Evolutionary conservation across 2,888 invertebrate species (phyloP).

Genomic region (Cosmorhoe ocellata): DNA sequence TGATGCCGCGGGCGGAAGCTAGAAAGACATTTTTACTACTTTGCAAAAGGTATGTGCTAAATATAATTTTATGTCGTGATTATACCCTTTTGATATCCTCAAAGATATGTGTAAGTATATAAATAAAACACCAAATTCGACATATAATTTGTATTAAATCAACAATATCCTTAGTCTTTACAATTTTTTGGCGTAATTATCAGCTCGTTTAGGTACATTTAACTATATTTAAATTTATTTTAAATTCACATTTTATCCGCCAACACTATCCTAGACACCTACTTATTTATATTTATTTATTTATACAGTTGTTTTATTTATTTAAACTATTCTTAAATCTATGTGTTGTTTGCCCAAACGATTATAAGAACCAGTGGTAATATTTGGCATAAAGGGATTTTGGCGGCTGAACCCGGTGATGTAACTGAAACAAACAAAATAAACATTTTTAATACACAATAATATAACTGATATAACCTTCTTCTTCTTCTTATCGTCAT

Average conservation of each 20-base stretch:
- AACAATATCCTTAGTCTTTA: conserved; percentile 80
- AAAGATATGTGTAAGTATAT: no score
- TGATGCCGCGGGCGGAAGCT: no score
- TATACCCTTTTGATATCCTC: no score
- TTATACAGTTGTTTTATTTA: conserved; percentile 34
- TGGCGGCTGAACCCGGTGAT: conserved; percentile 71
- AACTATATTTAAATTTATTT: conserved; percentile 52
- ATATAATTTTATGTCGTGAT: no score
- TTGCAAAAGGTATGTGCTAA: no score
- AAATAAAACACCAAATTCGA: conserved; percentile 56
- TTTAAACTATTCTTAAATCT: conserved; percentile 40
- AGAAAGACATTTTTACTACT: no score
- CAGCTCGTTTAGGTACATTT: conserved; percentile 72
- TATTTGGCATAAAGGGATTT: conserved; percentile 66
- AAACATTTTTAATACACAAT: not conserved
- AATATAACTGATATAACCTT: no score
- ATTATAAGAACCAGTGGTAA: conserved; percentile 61
- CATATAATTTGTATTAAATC: conserved; percentile 83
- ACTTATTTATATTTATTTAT: conserved; percentile 53
- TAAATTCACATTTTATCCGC: conserved; percentile 65
- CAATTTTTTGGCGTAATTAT: conserved; percentile 76
- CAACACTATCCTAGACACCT: conserved; percentile 64
- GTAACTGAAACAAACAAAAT: conserved; percentile 62
- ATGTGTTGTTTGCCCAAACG: conserved; percentile 69
- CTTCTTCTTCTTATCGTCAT: no score